These are phyloP conservation scores for Schizopygopsis malacanthus DNA, from an alignment of 2,797 vertebrate genomes.

Conservation along the genomic window DNA sequence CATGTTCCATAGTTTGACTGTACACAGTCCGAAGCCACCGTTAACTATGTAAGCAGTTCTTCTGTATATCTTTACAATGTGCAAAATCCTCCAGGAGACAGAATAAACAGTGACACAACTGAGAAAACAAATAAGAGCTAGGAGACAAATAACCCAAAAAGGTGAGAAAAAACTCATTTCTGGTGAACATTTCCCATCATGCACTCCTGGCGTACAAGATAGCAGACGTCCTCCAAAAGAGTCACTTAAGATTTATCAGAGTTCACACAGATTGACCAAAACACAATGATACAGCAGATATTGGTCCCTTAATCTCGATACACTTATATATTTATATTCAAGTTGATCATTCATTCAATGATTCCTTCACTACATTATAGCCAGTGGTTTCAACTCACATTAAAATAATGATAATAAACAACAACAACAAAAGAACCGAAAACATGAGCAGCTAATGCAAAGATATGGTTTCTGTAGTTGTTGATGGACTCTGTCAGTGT, in stretches of 20 bases:
- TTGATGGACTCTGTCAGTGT: not conserved
- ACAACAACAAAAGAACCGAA: slow-evolving; percentile 14
- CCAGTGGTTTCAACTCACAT: slow-evolving; percentile 70
- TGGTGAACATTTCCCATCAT: slow-evolving; percentile 35
- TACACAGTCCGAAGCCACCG: slow-evolving; percentile 97
- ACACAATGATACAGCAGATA: slow-evolving; percentile 76
- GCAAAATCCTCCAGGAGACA: slow-evolving; percentile 92
- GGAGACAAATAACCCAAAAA: slow-evolving; percentile 12
- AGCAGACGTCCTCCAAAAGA: not conserved
- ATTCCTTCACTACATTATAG: slow-evolving; percentile 55
- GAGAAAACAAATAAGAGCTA: slow-evolving; percentile 35
- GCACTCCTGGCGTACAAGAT: not conserved
- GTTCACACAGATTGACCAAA: slow-evolving; percentile 47
- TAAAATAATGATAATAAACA: slow-evolving; percentile 36
- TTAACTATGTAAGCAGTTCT: slow-evolving; percentile 89
- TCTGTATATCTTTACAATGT: slow-evolving; percentile 97
- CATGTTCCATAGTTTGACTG: slow-evolving; percentile 93
- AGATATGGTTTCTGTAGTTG: not conserved
- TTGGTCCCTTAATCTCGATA: slow-evolving; percentile 92
- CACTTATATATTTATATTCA: slow-evolving; percentile 62
- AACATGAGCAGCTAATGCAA: slow-evolving; percentile 15
- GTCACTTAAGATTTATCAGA: not conserved
- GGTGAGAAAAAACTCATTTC: not conserved
- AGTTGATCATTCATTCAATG: slow-evolving; percentile 69
- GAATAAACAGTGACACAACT: slow-evolving; percentile 71